These are phyloP conservation scores for Diplosoma virens DNA, from an alignment of 23 tunicate species.

Conservation along the genomic window DNA sequence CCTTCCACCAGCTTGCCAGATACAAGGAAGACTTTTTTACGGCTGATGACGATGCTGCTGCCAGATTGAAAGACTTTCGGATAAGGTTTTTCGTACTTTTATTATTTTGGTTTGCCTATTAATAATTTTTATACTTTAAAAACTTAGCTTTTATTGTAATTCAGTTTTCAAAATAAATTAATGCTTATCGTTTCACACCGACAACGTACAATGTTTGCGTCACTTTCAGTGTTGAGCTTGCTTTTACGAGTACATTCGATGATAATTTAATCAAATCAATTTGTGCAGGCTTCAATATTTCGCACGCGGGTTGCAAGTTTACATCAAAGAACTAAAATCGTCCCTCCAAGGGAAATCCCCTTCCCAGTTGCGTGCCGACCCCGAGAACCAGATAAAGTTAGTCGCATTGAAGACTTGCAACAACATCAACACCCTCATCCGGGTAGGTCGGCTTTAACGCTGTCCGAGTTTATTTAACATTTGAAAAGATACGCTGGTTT, in stretches of 20 bases:
- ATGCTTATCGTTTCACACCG: no score
- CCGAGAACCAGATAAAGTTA: conserved; percentile 62
- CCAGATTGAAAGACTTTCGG: conserved; percentile 77
- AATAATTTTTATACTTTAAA: no score
- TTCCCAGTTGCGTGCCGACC: conserved; percentile 49
- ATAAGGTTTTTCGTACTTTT: no score
- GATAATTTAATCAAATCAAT: not conserved
- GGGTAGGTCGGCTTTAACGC: no score
- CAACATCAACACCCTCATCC: conserved; percentile 76
- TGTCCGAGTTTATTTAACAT: no score
- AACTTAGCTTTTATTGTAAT: no score
- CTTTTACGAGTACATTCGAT: no score
- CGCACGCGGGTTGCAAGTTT: conserved; percentile 86
- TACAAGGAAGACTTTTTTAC: conserved; percentile 58
- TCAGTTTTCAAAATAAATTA: no score
- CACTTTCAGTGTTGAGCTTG: no score
- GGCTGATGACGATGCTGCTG: conserved; percentile 64
- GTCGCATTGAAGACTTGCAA: conserved; percentile 90
- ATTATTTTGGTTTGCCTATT: no score
- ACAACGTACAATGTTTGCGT: no score
- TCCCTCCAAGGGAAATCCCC: conserved; percentile 75
- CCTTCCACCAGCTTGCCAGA: conserved; percentile 66
- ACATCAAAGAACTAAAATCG: conserved; percentile 64
- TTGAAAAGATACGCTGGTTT: no score
- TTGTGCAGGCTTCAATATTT: conserved; percentile 69